These are phyloP conservation scores for Standfussiana lucernea DNA, from an alignment of 2,888 invertebrate genomes.

Conservation along the genomic window DNA sequence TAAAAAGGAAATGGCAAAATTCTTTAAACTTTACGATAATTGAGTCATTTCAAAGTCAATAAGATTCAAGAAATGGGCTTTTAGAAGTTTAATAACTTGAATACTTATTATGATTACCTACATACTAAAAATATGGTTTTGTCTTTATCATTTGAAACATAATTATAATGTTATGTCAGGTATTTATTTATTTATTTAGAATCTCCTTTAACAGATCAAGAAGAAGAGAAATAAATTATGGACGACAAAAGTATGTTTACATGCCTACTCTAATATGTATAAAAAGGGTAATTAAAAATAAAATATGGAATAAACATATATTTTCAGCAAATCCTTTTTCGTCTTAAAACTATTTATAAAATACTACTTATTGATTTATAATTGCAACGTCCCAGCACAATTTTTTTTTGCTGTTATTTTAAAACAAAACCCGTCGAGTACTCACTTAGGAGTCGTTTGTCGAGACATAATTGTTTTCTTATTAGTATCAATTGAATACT, in stretches of 20 bases:
- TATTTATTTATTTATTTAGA: no score
- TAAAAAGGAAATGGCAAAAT: conserved; percentile 1
- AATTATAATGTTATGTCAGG: not conserved
- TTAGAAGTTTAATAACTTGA: not conserved
- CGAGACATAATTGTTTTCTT: conserved; percentile 67
- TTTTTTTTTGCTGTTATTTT: conserved; percentile 39
- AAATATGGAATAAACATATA: not conserved
- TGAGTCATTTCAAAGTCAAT: conserved; percentile 6
- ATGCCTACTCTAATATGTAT: not conserved
- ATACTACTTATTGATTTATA: conserved; percentile 31
- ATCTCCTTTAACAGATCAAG: no score
- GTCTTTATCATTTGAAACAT: not conserved
- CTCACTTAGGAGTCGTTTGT: conserved; percentile 54
- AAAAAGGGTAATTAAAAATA: not conserved
- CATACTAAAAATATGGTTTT: not conserved
- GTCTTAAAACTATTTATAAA: not conserved
- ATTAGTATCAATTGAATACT: conserved; percentile 66
- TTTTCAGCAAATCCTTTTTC: not conserved
- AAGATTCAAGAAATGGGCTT: not conserved
- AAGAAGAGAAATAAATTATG: no score
- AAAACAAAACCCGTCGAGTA: conserved; percentile 50
- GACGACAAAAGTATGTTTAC: no score
- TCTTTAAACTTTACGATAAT: conserved; percentile 19
- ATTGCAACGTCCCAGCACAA: conserved; percentile 32
- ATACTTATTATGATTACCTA: not conserved